Conservation (phyloP, 2,888 invertebrate species). For the Drosophila neotestacea region DNA sequence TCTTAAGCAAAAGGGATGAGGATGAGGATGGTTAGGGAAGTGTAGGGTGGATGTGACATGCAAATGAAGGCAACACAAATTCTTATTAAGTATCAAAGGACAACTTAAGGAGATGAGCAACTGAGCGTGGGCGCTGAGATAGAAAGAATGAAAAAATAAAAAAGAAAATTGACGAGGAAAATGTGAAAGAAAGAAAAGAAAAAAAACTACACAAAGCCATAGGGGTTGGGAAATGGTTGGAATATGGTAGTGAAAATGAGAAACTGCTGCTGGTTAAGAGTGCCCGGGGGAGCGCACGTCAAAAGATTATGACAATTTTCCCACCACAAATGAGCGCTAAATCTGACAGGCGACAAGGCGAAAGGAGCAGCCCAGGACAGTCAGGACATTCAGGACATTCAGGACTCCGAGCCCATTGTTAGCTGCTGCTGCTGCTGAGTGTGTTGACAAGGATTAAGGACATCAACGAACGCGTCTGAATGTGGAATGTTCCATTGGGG, state of each 20-base stretch:
- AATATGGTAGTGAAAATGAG: conserved; percentile 28
- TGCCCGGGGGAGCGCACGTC: conserved; percentile 68
- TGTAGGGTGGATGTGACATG: conserved; percentile 29
- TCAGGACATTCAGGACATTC: conserved; percentile 2
- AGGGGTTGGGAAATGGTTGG: conserved; percentile 38
- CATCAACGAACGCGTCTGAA: conserved; percentile 47
- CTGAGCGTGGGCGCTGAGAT: conserved; percentile 46
- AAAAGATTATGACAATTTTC: conserved; percentile 84
- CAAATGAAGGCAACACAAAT: conserved; percentile 67
- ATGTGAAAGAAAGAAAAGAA: conserved; percentile 5
- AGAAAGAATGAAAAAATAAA: conserved; percentile 26
- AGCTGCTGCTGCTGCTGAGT: conserved; percentile 52
- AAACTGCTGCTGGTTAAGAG: conserved; percentile 7
- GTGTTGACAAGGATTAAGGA: conserved; percentile 81
- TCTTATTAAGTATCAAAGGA: conserved; percentile 81
- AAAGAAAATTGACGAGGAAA: conserved; percentile 11
- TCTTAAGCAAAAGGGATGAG: neutral
- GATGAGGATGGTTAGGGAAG: neutral
- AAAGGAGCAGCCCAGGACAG: conserved; percentile 55
- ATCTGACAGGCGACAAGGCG: conserved; percentile 70
- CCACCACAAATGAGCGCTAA: conserved; percentile 82
- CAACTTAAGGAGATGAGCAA: conserved; percentile 36
- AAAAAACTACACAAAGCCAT: conserved; percentile 32
- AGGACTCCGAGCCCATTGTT: conserved; percentile 59
- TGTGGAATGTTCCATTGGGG: conserved; percentile 56